A percentile compares a stretch with the other conserved stretches of the same genome.
These are phyloP conservation scores for Gryllus bimaculatus DNA, from an alignment of 1,140 invertebrate genomes.

Conservation along the genomic window DNA sequence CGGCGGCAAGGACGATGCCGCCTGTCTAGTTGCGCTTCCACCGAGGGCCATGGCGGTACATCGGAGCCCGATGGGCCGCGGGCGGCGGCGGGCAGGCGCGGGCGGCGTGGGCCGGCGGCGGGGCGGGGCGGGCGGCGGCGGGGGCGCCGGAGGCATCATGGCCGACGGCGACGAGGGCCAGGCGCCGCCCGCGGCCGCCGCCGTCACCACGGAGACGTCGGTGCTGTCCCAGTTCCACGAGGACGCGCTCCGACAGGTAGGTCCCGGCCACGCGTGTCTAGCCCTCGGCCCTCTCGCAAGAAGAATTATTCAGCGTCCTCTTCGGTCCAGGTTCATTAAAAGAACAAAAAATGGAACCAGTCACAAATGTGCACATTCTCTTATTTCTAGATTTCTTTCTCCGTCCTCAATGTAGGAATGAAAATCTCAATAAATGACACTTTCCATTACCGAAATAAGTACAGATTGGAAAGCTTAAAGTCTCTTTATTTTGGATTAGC, in stretches of 20 bases:
- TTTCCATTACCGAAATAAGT: too few species aligned
- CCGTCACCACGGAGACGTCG: conserved; percentile 25
- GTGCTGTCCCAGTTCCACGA: conserved; percentile 34
- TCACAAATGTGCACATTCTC: too few species aligned
- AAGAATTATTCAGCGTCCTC: too few species aligned
- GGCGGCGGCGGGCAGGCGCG: not conserved
- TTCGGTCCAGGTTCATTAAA: too few species aligned
- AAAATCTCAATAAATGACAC: too few species aligned
- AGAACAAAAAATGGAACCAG: too few species aligned
- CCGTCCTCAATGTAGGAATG: too few species aligned
- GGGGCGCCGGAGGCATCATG: not conserved
- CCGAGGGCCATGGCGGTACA: too few species aligned
- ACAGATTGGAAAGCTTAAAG: too few species aligned
- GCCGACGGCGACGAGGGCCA: conserved; percentile 15
- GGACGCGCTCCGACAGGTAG: conserved; percentile 33
- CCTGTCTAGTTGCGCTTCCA: conserved; percentile 18
- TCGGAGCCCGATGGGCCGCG: too few species aligned
- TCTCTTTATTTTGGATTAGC: too few species aligned
- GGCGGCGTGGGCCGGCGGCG: not conserved
- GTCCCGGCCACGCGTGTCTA: not conserved
- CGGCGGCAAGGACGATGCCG: conserved; percentile 11
- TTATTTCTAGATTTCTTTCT: too few species aligned
- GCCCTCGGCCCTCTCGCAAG: not conserved
- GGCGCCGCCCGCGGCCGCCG: conserved; percentile 4
- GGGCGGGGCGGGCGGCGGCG: not conserved